Base-by-base conservation (phyloP, 2,888 invertebrate genomes). In the Drosophila multiciliata region DNA sequence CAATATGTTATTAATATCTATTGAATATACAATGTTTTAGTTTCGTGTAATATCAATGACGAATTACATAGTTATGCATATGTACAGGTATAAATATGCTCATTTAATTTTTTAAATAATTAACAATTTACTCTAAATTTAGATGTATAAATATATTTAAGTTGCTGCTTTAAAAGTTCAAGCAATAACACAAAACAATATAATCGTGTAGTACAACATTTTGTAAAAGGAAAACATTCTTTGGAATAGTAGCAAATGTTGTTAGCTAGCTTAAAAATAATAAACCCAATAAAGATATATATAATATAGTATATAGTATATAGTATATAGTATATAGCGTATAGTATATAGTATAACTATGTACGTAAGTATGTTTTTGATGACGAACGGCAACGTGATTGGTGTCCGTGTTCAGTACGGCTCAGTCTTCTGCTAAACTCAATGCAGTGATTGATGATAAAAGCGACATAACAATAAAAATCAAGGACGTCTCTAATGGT, bases 341-440 rank as follows among this genome's bases (percentile, higher is more conserved):
- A 55, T 54, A 66, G 66, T 66, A 55, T 73, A 66, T 74, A 74
- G 65, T 78, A 57, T 33, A 78, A 58, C 50, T 66, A 49, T 77
- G 48, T 72, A 63, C 64, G 59, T 73, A 63, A 72, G 74, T 83
- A 81, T 80, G 66, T 81, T 78, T 81, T 71, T 75, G 67, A 78
- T 58, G 76, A 89, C 75, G 85, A 85, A 85, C 85, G 85, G 85
- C 85, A 85, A 89, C 85, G 85, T 87, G 85, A 89, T 81, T 82
- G 75, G 66, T 81, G 87, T 88, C 86, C 83, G 85, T 73, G 58
- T 73, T 59, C 60, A 72, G 60, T 73, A 83, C 80, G 87, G 87
- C 82, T 84, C 85, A 85, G 85, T 85, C 85, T 85, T 89, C 87
- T 87, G 87, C 89, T 80, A 87, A 85, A 85, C 87, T 87, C 74